Evolutionary conservation across 1,140 invertebrate genomes (phyloP).

Genomic region (Portunus trituberculatus): DNA sequence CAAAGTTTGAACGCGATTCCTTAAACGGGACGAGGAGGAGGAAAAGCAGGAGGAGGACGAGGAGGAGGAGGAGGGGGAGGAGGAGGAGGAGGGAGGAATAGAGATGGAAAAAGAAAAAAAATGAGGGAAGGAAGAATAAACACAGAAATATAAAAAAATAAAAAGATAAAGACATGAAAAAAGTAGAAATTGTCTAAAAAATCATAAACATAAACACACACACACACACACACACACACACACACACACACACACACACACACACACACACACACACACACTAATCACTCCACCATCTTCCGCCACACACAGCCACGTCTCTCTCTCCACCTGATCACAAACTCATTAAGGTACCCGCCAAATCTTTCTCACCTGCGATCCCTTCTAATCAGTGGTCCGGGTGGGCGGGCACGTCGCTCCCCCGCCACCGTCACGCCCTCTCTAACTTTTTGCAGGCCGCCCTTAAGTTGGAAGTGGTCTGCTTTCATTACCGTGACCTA

Average conservation of each 20-base stretch:
- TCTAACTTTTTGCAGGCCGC: neutral
- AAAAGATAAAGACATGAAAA: neutral
- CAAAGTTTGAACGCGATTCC: constrained; percentile 29
- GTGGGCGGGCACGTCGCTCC: neutral
- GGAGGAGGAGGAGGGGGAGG: neutral
- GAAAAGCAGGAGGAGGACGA: neutral
- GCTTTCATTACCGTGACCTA: neutral
- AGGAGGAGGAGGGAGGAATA: neutral
- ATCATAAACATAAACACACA: neutral
- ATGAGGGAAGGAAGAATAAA: too few species aligned
- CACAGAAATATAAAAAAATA: too few species aligned
- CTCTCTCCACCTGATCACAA: neutral
- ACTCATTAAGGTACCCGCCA: neutral
- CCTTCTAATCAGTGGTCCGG: neutral
- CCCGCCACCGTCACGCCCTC: neutral
- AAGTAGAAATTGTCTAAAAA: neutral
- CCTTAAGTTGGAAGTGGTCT: neutral
- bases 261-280: neutral
- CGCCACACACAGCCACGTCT: neutral
- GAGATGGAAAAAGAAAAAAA: too few species aligned
- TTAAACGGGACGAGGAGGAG: neutral
- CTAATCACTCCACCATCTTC: neutral
- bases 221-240: neutral
- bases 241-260: neutral
- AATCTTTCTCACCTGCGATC: neutral